A percentile compares a stretch with the other conserved stretches of the same genome.
phyloP scores from a whole-genome alignment of 2,888 invertebrate species.

The Thysanoteuthis rhombus region DNA sequence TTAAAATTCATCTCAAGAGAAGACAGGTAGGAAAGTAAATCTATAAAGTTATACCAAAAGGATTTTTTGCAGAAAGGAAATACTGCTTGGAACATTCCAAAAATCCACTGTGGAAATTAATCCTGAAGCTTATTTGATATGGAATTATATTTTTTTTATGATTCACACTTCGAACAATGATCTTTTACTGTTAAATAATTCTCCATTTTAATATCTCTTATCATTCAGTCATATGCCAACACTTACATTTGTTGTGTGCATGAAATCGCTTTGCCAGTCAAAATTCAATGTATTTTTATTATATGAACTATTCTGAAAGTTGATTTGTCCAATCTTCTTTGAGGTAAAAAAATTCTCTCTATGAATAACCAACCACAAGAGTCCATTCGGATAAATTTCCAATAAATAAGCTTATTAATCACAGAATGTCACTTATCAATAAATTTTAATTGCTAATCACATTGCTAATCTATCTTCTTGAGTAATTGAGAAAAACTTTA shows the following conservation, averaged over 20 bases:
- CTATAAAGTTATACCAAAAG: neutral
- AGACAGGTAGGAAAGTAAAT: neutral
- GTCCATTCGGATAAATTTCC: no score
- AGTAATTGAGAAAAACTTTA: neutral
- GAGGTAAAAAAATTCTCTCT: no score
- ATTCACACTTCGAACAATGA: neutral
- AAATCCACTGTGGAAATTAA: neutral
- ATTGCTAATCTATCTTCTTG: no score
- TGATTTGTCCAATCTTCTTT: no score
- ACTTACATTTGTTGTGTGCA: neutral
- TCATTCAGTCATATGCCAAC: neutral
- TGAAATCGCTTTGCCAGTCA: neutral
- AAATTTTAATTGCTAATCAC: neutral
- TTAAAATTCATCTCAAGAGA: neutral
- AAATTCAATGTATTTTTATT: neutral
- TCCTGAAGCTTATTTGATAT: neutral
- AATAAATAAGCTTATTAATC: neutral
- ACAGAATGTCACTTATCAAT: neutral
- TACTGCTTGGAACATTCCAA: neutral
- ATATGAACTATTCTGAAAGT: no score
- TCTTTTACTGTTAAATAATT: neutral
- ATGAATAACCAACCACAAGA: no score
- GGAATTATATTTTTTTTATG: neutral
- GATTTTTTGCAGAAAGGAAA: neutral
- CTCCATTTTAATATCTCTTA: neutral